These are phyloP conservation scores for Seriola dumerili DNA, from an alignment of 2,113 vertebrate genomes.

Conservation along the genomic window DNA sequence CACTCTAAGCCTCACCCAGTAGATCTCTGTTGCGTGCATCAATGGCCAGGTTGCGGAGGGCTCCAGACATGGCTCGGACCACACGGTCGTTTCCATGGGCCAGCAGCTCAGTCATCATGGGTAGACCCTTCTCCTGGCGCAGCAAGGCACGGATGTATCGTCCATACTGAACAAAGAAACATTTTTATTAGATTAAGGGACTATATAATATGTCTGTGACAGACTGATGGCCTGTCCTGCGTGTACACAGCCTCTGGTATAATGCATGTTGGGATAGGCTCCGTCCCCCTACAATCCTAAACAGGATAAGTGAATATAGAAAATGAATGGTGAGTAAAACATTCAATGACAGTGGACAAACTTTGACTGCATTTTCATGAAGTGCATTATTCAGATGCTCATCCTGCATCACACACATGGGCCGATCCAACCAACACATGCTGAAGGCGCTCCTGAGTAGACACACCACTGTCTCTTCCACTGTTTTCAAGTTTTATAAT, in stretches of 20 bases:
- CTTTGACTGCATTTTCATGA: background rate
- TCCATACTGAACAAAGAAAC: slow-evolving; percentile 86
- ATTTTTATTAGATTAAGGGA: background rate
- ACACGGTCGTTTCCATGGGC: slow-evolving; percentile 91
- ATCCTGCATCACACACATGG: background rate
- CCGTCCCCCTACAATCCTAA: background rate
- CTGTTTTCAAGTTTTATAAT: background rate
- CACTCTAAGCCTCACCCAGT: slow-evolving; percentile 86
- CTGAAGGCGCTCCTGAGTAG: background rate
- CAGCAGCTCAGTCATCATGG: slow-evolving; percentile 92
- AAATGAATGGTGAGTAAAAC: background rate
- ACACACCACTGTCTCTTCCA: background rate
- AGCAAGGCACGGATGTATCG: slow-evolving; percentile 90
- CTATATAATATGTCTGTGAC: fast-evolving
- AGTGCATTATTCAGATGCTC: background rate
- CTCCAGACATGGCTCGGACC: slow-evolving; percentile 93
- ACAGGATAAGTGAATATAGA: background rate
- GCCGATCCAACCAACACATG: background rate
- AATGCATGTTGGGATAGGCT: background rate
- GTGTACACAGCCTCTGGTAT: background rate
- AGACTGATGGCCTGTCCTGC: fast-evolving
- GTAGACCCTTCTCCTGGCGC: slow-evolving; percentile 93
- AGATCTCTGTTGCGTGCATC: slow-evolving; percentile 93
- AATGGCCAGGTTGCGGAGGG: slow-evolving; percentile 94
- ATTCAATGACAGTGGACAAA: background rate